These are phyloP conservation scores for Agrypnia vestita DNA, from an alignment of 1,140 invertebrate genomes.

Conservation along the genomic window DNA sequence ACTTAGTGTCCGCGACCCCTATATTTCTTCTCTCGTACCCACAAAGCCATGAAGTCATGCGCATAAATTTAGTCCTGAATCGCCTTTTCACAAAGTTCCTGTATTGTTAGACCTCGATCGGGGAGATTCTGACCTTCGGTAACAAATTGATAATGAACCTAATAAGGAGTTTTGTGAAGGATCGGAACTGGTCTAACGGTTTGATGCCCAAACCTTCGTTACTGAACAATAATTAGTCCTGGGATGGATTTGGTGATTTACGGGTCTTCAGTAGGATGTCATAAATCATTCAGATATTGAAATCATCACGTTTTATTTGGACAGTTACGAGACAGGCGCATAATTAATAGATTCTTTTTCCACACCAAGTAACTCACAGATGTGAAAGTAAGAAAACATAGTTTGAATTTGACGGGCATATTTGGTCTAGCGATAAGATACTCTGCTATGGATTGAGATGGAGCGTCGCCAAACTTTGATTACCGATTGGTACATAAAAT, in stretches of 20 bases:
- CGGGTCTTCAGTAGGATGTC: background rate
- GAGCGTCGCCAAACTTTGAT: too few species aligned
- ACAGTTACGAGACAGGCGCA: background rate
- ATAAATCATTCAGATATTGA: background rate
- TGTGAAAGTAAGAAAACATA: too few species aligned
- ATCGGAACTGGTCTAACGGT: slow-evolving; percentile 54
- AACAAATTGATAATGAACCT: slow-evolving; percentile 53
- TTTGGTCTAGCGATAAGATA: too few species aligned
- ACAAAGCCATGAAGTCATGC: slow-evolving; percentile 22
- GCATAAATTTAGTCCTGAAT: slow-evolving; percentile 45
- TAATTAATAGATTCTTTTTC: background rate
- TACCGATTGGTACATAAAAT: too few species aligned
- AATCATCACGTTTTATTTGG: background rate
- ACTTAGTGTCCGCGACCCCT: too few species aligned
- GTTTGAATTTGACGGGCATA: too few species aligned
- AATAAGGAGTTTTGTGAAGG: slow-evolving; percentile 45
- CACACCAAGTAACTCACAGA: too few species aligned
- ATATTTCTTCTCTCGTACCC: background rate
- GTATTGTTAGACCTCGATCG: slow-evolving; percentile 26
- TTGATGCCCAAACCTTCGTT: background rate
- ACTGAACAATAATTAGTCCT: too few species aligned
- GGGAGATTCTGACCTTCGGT: slow-evolving; percentile 47
- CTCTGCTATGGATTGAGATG: too few species aligned
- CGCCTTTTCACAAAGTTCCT: slow-evolving; percentile 34
- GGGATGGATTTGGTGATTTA: background rate